phyloP scores from a whole-genome alignment of 2,113 vertebrate genomes.

The Lophotis ruficrista region DNA sequence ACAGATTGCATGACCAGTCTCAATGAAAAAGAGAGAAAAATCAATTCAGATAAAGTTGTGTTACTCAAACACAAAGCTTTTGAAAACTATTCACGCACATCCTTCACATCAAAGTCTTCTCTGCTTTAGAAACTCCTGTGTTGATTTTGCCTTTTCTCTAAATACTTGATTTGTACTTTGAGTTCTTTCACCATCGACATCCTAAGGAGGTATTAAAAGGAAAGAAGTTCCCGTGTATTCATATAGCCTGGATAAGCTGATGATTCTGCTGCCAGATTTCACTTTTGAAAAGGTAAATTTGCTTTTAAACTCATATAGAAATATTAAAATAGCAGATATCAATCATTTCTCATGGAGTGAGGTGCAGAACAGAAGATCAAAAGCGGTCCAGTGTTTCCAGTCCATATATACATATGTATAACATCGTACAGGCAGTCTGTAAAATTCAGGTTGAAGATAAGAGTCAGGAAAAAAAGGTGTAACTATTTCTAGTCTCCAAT shows the following conservation, averaged over 20 bases:
- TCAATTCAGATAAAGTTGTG: neutral
- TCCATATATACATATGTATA: neutral
- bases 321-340: neutral
- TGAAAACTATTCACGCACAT: neutral
- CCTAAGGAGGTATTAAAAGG: neutral
- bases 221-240: neutral
- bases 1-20: neutral
- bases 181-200: neutral
- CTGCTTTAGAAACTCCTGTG: neutral
- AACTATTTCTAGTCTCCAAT: neutral
- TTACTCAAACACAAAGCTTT: neutral
- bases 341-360: neutral
- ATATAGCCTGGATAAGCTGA: neutral
- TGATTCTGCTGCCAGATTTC: neutral
- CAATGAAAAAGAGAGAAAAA: neutral
- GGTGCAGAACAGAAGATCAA: neutral
- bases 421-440: neutral
- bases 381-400: neutral
- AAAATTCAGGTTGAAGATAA: neutral
- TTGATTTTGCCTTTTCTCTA: neutral
- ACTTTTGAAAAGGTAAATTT: neutral
- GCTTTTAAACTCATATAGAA: neutral
- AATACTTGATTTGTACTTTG: neutral
- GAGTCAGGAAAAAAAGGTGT: accelerated
- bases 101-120: neutral